These are phyloP conservation scores for Cataglyphis altisquamis DNA, from an alignment of 2,888 invertebrate genomes.

Conservation along the genomic window DNA sequence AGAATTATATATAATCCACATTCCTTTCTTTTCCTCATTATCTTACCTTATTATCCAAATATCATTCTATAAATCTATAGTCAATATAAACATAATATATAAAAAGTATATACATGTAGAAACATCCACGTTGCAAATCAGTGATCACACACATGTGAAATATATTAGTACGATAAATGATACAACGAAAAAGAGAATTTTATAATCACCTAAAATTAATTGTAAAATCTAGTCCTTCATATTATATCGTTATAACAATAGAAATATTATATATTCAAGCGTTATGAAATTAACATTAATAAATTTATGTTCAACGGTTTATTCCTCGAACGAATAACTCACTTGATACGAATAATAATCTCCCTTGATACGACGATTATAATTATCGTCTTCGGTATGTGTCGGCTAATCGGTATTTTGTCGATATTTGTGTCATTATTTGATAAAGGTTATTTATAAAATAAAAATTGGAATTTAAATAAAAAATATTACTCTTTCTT, in stretches of 20 bases:
- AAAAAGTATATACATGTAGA: too few species aligned
- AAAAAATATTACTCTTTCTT: neutral
- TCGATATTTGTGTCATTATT: neutral
- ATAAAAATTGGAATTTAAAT: neutral
- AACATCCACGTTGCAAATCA: too few species aligned
- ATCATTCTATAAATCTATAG: neutral
- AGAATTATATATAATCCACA: constrained; percentile 43
- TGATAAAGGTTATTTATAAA: neutral
- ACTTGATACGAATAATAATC: too few species aligned
- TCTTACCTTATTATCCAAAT: neutral
- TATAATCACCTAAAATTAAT: neutral
- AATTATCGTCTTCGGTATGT: neutral
- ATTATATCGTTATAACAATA: neutral
- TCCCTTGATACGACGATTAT: neutral
- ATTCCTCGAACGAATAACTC: too few species aligned
- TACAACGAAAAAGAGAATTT: neutral
- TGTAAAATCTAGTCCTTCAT: neutral
- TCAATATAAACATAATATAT: neutral
- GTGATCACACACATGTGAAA: too few species aligned
- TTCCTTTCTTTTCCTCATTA: constrained; percentile 56
- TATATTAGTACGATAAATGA: neutral
- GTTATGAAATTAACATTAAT: too few species aligned
- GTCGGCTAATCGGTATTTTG: neutral
- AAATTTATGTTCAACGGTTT: too few species aligned
- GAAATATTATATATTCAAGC: neutral